Conservation (phyloP, 2,113 vertebrate species). For the Oreocharis arfaki region DNA sequence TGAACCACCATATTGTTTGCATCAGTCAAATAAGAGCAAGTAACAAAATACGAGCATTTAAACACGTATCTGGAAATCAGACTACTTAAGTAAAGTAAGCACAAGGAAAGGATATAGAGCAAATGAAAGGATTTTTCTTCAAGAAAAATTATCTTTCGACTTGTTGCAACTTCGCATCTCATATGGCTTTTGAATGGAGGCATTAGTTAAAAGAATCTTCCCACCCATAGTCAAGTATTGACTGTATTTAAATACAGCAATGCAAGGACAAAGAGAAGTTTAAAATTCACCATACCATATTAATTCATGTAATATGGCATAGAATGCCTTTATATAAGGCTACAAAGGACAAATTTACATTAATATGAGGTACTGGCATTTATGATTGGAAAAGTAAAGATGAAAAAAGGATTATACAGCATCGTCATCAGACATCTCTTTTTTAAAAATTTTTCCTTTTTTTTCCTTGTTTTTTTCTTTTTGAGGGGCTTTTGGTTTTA, state of each 20-base stretch:
- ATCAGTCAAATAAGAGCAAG: conserved; percentile 24
- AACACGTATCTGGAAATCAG: background rate
- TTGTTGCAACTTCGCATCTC: conserved; percentile 6
- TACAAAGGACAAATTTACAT: conserved; percentile 9
- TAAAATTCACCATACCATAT: background rate
- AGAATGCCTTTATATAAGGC: background rate
- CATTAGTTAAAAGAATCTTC: conserved; percentile 1
- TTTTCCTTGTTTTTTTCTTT: background rate
- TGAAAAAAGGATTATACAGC: conserved; percentile 20
- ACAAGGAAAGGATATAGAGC: background rate
- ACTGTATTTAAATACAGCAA: conserved; percentile 41
- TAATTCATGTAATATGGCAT: conserved; percentile 12
- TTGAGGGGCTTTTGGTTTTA: background rate
- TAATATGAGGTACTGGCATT: conserved; percentile 39
- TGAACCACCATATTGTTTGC: background rate
- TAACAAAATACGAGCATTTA: conserved; percentile 11
- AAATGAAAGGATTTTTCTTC: conserved; percentile 15
- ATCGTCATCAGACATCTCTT: conserved; percentile 49
- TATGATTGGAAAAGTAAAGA: conserved; percentile 16
- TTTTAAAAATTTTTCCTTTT: background rate
- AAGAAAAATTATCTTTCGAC: background rate
- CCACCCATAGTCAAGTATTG: conserved; percentile 1
- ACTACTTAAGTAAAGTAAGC: background rate
- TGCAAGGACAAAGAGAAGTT: background rate
- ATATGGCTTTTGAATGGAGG: conserved; percentile 53